These are phyloP conservation scores for Euclidia mi DNA, from an alignment of 2,888 invertebrate species.

Conservation along the genomic window DNA sequence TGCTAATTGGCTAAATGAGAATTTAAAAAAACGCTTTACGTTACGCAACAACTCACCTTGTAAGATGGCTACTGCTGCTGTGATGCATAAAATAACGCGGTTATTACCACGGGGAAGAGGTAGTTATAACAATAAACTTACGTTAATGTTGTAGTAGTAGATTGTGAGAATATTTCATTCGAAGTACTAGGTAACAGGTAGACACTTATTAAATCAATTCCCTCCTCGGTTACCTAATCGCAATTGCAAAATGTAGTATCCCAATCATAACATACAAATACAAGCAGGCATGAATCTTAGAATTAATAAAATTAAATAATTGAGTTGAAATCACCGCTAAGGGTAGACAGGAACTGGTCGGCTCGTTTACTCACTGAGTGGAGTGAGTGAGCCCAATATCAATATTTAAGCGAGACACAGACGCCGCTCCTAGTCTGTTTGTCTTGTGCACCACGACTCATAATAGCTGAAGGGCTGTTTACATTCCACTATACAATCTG, in stretches of 20 bases:
- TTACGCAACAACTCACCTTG: too few relatives aligned
- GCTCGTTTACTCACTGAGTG: constrained; percentile 9
- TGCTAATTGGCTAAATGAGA: too few relatives aligned
- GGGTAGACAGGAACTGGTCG: constrained; percentile 28
- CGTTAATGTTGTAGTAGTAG: too few relatives aligned
- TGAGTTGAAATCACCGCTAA: constrained; percentile 44
- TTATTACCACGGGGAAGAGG: too few relatives aligned
- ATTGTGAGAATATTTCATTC: too few relatives aligned
- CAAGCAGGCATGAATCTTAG: constrained; percentile 30
- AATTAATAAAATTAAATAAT: constrained; percentile 59
- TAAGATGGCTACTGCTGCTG: too few relatives aligned
- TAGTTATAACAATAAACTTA: too few relatives aligned
- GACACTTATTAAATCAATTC: constrained; percentile 24
- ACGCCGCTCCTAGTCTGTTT: constrained; percentile 76
- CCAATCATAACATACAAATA: constrained; percentile 46
- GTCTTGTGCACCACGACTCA: constrained; percentile 80
- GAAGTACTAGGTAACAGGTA: constrained; percentile 12
- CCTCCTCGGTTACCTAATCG: constrained; percentile 16
- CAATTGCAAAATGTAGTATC: constrained; percentile 30
- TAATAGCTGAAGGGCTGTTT: constrained; percentile 82
- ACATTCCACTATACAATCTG: constrained; percentile 78
- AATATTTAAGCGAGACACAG: constrained; percentile 80
- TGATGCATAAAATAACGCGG: too few relatives aligned
- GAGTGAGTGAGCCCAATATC: constrained; percentile 65
- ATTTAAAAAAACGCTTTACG: too few relatives aligned